Conservation (phyloP, 1,140 invertebrate species). For the Reticulitermes speratus region DNA sequence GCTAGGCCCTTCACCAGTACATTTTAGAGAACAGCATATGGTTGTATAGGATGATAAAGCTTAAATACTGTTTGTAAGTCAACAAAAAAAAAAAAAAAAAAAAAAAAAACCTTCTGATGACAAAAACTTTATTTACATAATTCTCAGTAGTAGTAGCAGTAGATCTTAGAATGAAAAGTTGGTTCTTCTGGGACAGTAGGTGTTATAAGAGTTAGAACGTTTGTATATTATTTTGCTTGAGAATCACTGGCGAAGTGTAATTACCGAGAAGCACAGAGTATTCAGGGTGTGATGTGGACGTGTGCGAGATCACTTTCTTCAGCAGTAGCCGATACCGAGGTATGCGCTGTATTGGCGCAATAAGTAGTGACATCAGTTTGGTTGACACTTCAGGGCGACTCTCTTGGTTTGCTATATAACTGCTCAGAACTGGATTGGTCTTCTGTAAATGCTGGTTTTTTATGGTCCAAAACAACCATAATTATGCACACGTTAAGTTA, state of each 20-base stretch:
- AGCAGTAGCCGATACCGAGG: slow-evolving; percentile 72
- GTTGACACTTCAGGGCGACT: slow-evolving; percentile 65
- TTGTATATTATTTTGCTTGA: too few species aligned
- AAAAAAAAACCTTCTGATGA: too few species aligned
- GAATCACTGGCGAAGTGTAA: not conserved
- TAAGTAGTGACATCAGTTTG: slow-evolving; percentile 68
- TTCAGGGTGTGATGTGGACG: slow-evolving; percentile 58
- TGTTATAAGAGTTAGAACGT: too few species aligned
- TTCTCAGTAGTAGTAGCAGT: too few species aligned
- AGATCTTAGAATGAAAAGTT: too few species aligned
- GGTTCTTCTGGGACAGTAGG: too few species aligned
- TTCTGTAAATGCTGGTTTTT: slow-evolving; percentile 54
- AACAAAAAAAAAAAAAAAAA: too few species aligned
- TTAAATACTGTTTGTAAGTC: too few species aligned
- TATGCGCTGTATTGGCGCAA: slow-evolving; percentile 73
- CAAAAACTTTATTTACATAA: too few species aligned
- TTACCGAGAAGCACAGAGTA: slow-evolving; percentile 53
- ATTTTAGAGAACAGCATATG: too few species aligned
- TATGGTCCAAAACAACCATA: slow-evolving; percentile 19
- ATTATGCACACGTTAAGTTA: slow-evolving; percentile 7
- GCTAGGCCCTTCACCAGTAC: too few species aligned
- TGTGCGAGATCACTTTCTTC: slow-evolving; percentile 65
- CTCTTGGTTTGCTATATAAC: slow-evolving; percentile 65
- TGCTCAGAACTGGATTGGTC: slow-evolving; percentile 57
- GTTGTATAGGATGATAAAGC: too few species aligned